Evolutionary conservation across 2,797 vertebrate genomes (phyloP).

Genomic region (Acanthurus leucopareius): DNA sequence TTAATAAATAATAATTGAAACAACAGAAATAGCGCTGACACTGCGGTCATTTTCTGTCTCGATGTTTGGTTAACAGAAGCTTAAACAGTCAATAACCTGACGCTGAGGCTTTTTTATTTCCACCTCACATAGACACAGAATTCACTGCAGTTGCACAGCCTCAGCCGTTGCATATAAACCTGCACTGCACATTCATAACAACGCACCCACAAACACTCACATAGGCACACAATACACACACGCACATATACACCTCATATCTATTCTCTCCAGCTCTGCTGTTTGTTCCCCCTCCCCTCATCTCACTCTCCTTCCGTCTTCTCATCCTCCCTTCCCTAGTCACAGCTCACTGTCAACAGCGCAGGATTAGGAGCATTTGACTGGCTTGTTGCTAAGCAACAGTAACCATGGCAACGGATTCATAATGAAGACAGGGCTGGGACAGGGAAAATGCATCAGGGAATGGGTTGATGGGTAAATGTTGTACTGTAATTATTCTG

Average conservation of each 20-base stretch:
- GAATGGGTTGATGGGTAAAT: slow-evolving; percentile 80
- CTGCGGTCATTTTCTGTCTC: slow-evolving; percentile 30
- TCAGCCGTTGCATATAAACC: slow-evolving; percentile 49
- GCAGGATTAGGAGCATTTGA: slow-evolving; percentile 89
- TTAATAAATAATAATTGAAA: slow-evolving; percentile 20
- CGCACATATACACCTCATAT: slow-evolving; percentile 54
- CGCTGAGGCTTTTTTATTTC: slow-evolving; percentile 39
- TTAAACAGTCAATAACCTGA: slow-evolving; percentile 35
- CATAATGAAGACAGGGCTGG: slow-evolving; percentile 87
- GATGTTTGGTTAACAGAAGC: slow-evolving; percentile 48
- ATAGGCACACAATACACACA: slow-evolving; percentile 19
- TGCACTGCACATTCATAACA: slow-evolving; percentile 37
- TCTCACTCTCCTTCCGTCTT: slow-evolving; percentile 43
- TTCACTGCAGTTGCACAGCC: slow-evolving; percentile 49
- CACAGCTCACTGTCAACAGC: slow-evolving; percentile 88
- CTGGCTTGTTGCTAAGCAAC: slow-evolving; percentile 89
- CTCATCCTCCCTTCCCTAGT: slow-evolving; percentile 74
- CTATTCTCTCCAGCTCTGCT: slow-evolving; percentile 54
- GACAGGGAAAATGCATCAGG: slow-evolving; percentile 83
- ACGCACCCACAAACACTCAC: slow-evolving; percentile 27
- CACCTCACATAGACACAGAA: slow-evolving; percentile 39
- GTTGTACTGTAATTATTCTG: slow-evolving; percentile 76
- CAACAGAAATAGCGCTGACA: slow-evolving; percentile 18
- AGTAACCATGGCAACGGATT: slow-evolving; percentile 82
- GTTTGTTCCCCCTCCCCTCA: slow-evolving; percentile 50